phyloP scores from a whole-genome alignment of 1,140 invertebrate species.

The Macrobrachium rosenbergii region DNA sequence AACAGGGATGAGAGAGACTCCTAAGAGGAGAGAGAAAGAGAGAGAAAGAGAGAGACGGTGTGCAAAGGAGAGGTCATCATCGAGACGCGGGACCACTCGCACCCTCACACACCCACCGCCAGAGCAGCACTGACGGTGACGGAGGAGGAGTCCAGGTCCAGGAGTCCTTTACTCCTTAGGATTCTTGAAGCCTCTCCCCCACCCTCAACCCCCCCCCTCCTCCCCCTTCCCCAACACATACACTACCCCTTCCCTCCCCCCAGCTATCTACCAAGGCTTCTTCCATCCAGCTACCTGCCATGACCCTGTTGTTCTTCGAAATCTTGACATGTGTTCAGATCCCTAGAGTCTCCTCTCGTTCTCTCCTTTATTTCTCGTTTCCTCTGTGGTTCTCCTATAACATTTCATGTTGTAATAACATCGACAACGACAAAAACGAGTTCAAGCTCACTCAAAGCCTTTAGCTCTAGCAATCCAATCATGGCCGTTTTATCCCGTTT shows the following conservation, averaged over 20 bases:
- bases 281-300: not conserved
- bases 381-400: not conserved
- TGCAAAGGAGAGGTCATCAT: not conserved
- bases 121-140: no score
- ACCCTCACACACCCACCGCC: no score
- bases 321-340: not conserved
- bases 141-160: no score
- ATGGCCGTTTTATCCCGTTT: no score
- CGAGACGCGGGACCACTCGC: not conserved
- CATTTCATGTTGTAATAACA: not conserved
- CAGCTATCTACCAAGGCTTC: not conserved
- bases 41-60: slow-evolving; percentile 13
- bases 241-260: not conserved
- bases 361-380: not conserved
- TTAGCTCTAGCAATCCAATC: no score
- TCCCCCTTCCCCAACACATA: not conserved
- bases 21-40: not conserved
- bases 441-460: no score
- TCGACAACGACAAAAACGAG: no score
- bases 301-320: not conserved
- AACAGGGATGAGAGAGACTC: no score
- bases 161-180: not conserved
- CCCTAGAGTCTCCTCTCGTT: not conserved
- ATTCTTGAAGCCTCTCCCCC: not conserved
- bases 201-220: not conserved